phyloP scores from a whole-genome alignment of 2,888 invertebrate species.

The Hemaris fuciformis region DNA sequence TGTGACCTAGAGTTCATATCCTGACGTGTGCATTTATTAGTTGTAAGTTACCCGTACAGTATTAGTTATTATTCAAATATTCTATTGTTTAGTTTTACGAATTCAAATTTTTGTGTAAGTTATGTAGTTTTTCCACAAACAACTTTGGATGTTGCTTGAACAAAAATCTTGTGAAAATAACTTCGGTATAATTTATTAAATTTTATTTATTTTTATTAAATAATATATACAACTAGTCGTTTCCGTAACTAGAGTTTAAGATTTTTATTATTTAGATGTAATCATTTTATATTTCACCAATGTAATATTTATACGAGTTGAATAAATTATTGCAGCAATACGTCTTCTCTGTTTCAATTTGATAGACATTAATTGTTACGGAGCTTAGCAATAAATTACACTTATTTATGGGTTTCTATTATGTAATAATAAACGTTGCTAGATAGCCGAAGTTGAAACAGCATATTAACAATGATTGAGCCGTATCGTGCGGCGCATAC shows the following conservation, averaged over 20 bases:
- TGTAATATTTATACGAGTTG: background rate
- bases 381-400: conserved; percentile 25
- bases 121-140: background rate
- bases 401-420: conserved; percentile 24
- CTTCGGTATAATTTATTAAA: too few species aligned
- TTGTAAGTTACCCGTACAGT: background rate
- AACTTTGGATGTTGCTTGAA: background rate
- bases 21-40: background rate
- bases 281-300: background rate
- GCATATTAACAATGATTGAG: conserved; percentile 38
- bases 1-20: background rate
- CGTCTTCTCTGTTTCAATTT: background rate
- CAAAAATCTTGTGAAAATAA: too few species aligned
- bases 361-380: conserved; percentile 7
- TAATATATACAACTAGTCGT: background rate
- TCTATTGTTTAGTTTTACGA: background rate
- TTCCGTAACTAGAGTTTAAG: background rate
- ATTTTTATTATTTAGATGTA: background rate
- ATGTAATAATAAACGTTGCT: conserved; percentile 7
- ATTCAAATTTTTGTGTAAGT: background rate
- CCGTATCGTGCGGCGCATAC: conserved; percentile 41
- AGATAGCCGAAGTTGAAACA: conserved; percentile 4
- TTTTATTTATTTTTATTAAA: background rate
- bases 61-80: background rate
- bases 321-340: background rate